These are phyloP conservation scores for Papilio polyxenes DNA, from an alignment of 1,140 invertebrate genomes.

Conservation along the genomic window DNA sequence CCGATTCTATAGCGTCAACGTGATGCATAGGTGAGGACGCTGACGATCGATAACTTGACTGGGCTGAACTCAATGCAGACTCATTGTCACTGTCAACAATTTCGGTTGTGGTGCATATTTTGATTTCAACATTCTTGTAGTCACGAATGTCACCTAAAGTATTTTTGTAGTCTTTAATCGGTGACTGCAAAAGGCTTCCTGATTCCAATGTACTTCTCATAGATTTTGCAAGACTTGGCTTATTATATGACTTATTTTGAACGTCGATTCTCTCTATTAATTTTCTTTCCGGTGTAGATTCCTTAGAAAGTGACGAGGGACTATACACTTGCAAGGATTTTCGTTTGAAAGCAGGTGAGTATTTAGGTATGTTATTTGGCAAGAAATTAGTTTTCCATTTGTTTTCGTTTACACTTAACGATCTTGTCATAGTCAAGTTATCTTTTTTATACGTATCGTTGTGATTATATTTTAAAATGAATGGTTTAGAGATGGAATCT, in stretches of 20 bases:
- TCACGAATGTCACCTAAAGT: slow-evolving; percentile 58
- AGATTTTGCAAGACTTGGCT: slow-evolving; percentile 54
- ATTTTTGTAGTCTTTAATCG: slow-evolving; percentile 62
- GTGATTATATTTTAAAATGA: slow-evolving; percentile 59
- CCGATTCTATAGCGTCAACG: slow-evolving; percentile 72
- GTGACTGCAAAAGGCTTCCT: slow-evolving; percentile 40
- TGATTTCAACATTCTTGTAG: slow-evolving; percentile 72
- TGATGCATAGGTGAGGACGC: slow-evolving; percentile 83
- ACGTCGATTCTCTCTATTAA: slow-evolving; percentile 62
- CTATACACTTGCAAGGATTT: slow-evolving; percentile 86
- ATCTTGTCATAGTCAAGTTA: slow-evolving; percentile 54
- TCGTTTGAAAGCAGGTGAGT: slow-evolving; percentile 91
- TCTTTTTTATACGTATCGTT: slow-evolving; percentile 55
- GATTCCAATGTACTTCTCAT: slow-evolving; percentile 68
- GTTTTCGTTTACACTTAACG: slow-evolving; percentile 62
- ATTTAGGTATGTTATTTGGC: slow-evolving; percentile 85
- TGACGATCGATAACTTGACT: slow-evolving; percentile 86
- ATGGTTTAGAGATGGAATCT: slow-evolving; percentile 69
- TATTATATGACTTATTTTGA: slow-evolving; percentile 56
- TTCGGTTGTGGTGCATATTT: slow-evolving; percentile 72
- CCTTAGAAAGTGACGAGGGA: slow-evolving; percentile 71
- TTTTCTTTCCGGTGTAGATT: slow-evolving; percentile 72
- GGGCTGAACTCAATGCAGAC: slow-evolving; percentile 90
- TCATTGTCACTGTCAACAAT: slow-evolving; percentile 91
- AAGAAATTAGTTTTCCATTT: slow-evolving; percentile 81